A percentile compares a stretch with the other conserved stretches of the same genome.
phyloP scores from a whole-genome alignment of 1,140 invertebrate species.

The Brachionus manjavacas region DNA sequence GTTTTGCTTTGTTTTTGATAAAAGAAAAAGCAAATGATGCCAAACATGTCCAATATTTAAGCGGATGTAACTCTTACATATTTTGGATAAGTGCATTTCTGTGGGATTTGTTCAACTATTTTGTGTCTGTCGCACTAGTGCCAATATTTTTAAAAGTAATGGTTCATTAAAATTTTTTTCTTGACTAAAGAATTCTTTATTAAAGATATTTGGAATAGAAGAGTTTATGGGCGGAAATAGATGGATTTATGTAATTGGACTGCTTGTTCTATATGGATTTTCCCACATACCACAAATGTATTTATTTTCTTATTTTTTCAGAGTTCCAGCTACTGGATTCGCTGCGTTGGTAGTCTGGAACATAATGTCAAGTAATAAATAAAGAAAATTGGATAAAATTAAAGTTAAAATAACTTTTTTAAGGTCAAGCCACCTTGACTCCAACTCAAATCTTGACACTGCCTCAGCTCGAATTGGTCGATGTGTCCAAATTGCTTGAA shows the following conservation, averaged over 20 bases:
- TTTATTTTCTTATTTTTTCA: constrained; percentile 51
- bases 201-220: constrained; percentile 2
- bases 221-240: constrained; percentile 21
- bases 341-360: constrained; percentile 47
- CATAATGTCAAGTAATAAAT: constrained; percentile 29
- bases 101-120: constrained; percentile 64
- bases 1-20: constrained; percentile 39
- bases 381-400: too few species aligned
- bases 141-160: constrained; percentile 43
- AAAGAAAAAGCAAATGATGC: constrained; percentile 34
- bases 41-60: constrained; percentile 46
- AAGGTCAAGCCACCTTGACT: constrained; percentile 50
- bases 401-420: neutral
- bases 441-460: constrained; percentile 50
- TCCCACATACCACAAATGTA: constrained; percentile 56
- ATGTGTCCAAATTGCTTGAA: constrained; percentile 48
- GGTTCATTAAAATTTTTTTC: neutral
- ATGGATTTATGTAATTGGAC: constrained; percentile 3
- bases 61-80: constrained; percentile 63
- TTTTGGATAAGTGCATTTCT: constrained; percentile 69
- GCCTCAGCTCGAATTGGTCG: constrained; percentile 48
- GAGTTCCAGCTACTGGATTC: constrained; percentile 55
- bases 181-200: neutral
- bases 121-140: constrained; percentile 49
- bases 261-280: constrained; percentile 51